Conservation (phyloP, 2,888 invertebrate species). For the Phymatocera aterrima region DNA sequence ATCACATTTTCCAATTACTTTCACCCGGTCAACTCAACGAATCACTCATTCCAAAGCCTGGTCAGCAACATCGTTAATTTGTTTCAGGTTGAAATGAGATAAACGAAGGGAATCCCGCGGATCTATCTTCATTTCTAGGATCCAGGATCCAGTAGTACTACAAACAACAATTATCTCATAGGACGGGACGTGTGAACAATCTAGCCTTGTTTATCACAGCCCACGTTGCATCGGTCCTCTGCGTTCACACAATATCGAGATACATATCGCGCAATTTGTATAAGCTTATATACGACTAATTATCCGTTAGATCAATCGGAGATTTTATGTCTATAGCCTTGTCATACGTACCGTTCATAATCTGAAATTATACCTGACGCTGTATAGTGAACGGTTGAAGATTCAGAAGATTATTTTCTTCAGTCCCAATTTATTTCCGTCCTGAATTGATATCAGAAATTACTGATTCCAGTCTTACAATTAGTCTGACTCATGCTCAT, state of each 20-base stretch:
- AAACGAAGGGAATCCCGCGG: neutral
- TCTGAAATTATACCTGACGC: neutral
- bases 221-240: neutral
- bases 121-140: slow-evolving; percentile 13
- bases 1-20: neutral
- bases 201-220: neutral
- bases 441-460: neutral
- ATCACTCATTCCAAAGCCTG: neutral
- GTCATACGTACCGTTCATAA: neutral
- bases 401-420: neutral
- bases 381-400: neutral
- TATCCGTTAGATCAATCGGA: no score
- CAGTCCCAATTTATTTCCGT: neutral
- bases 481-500: neutral
- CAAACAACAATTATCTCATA: neutral
- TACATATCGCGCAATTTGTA: slow-evolving; percentile 6
- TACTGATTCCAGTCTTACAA: neutral
- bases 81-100: slow-evolving; percentile 1
- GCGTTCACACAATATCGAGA: neutral
- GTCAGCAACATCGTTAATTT: neutral
- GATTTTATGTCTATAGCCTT: neutral
- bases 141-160: neutral
- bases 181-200: slow-evolving; percentile 8
- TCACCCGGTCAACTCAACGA: neutral
- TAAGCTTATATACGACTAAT: neutral